Evolutionary conservation across 2,797 vertebrate genomes (phyloP), one percentile per base, ranked within the genome.

Genomic region (Megalops cyprinoides): DNA sequence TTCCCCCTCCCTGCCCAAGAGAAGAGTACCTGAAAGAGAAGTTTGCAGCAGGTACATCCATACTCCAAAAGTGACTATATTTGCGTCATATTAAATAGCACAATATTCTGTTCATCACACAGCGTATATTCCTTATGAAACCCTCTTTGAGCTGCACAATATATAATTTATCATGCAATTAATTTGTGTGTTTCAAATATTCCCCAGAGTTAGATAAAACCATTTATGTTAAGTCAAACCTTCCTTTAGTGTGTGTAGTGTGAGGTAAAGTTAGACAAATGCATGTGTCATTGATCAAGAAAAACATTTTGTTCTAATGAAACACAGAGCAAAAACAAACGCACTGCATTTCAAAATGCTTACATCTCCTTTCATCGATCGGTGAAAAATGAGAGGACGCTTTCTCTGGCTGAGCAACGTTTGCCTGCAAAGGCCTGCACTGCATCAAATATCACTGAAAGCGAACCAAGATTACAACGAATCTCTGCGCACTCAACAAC

Each of bases 11-110:
- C n/a, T n/a, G n/a, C n/a, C n/a, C n/a, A n/a, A n/a, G n/a, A n/a
- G n/a, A n/a, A n/a, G n/a, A n/a, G n/a, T n/a, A n/a, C n/a, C n/a
- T n/a, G n/a, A n/a, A n/a, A n/a, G n/a, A n/a, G n/a, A n/a, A n/a
- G n/a, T n/a, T n/a, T n/a, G 18, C 14, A 42, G 53, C 31, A 28
- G 84, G 90, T 89, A 91, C 90, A 92, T 92, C 90, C 92, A 92
- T 87, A 23, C 46, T 48, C 37, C 55, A 62, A 56, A 46, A 79
- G 42, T 42, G 39, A 58, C 28, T 1, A 20, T 12, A 77, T 65
- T 75, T 42, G 31, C 73, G 76, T 62, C 73, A 76, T 62, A 56
- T 62, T 49, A 9, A 67, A 4, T 34, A 23, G 31, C 62, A 67
- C n/a, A 23, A 53, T 53, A 53, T 53, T 71, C 9, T 10, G n/a